Base-by-base conservation (phyloP, 1,140 invertebrate species). In the Calliopsis andreniformis region DNA sequence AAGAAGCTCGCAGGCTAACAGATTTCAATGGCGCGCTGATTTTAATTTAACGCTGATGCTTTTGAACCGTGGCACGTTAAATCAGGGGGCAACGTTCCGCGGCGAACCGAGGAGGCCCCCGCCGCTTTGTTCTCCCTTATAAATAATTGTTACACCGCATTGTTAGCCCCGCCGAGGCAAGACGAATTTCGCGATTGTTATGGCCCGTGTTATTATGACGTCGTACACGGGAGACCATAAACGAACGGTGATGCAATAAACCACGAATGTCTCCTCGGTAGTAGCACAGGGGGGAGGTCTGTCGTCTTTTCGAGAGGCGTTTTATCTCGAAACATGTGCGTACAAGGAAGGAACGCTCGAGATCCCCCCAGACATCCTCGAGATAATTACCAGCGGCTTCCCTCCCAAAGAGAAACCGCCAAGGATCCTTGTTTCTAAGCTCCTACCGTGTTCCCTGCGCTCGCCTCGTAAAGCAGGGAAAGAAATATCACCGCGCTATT, bases 171-270 rank as follows among this genome's bases (percentile, higher is more conserved):
- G 39, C 51, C 45, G 49, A 49, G 53, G 42, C 20, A 68, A 63
- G 79, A 83, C 59, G 70, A 71, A 66, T 75, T 72, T 78, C 61
- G 67, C 63, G 79, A 81, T 79, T 69, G 63, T 79, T 85, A 85
- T 30, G 68, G 45, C 23, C 56, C 67, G 71, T 72, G 67, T 82
- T 67, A 56, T 75, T 82, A 82, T 75, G 71, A 82, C 68, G 53
- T 76, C 53, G 76, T 77, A 79, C 76, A 72, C 28, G 66, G 35
- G 55, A 49, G 42, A 61, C 72, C 79, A 76, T 84, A 84, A 84
- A 82, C 69, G 58, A 67, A 70, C 49, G 69, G 35, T 68, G 73
- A 70, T 53, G 76, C 62, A 59, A 83, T 79, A 83, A 83, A 83
- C 62, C 42, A 72, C 69, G 68, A 68, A 67, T 28, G 59, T 62